Evolutionary conservation across 2,888 invertebrate genomes (phyloP).

Genomic region (Dicyrtomina minuta): DNA sequence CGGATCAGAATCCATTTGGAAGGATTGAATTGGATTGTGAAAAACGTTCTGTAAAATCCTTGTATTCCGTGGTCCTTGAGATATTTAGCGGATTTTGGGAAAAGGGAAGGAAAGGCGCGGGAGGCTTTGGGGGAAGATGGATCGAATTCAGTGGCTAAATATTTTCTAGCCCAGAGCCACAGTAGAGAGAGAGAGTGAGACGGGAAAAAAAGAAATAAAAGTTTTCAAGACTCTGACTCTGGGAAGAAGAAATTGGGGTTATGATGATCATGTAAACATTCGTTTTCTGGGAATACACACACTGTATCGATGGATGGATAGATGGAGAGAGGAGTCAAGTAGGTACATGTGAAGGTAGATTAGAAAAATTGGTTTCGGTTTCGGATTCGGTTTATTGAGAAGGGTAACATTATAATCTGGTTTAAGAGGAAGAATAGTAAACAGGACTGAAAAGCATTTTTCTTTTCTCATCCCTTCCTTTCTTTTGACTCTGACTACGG

Average conservation of each 20-base stretch:
- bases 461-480: background rate
- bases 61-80: slow-evolving; percentile 6
- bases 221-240: slow-evolving; percentile 1
- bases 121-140: too few species aligned
- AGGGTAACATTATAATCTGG: too few species aligned
- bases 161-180: background rate
- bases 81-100: slow-evolving; percentile 6
- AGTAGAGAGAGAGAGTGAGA: background rate
- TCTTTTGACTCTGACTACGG: background rate
- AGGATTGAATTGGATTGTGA: slow-evolving; percentile 4
- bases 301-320: too few species aligned
- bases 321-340: too few species aligned
- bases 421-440: too few species aligned
- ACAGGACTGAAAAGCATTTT: too few species aligned
- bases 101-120: background rate
- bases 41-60: slow-evolving; percentile 5
- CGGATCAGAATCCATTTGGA: background rate
- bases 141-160: background rate
- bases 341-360: too few species aligned
- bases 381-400: too few species aligned
- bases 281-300: too few species aligned
- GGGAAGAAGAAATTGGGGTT: too few species aligned
- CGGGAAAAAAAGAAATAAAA: background rate
- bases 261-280: too few species aligned
- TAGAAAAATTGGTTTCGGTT: too few species aligned